Evolutionary conservation across 2,888 invertebrate genomes (phyloP).

Genomic region (Nomada ruficornis): DNA sequence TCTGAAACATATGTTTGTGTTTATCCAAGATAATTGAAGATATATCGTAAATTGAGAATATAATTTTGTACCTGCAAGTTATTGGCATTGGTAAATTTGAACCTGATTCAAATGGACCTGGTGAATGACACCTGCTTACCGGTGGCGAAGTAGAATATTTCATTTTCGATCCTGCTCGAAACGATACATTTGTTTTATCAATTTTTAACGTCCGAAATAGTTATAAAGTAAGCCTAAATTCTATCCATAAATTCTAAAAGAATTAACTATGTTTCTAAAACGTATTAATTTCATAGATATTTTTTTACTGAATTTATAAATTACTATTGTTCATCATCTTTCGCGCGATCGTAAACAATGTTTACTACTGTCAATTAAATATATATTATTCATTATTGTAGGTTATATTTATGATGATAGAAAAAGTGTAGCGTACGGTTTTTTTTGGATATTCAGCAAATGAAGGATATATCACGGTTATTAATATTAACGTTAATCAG

Average conservation of each 20-base stretch:
- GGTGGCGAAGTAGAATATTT: constrained; percentile 88
- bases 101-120: constrained; percentile 81
- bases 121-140: constrained; percentile 84
- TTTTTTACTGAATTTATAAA: not conserved
- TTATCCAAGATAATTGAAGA: constrained; percentile 72
- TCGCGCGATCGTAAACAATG: not conserved
- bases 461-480: not conserved
- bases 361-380: constrained; percentile 8
- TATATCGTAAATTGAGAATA: not conserved
- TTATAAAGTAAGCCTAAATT: constrained; percentile 9
- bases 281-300: not conserved
- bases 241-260: not conserved
- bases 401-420: constrained; percentile 50
- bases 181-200: not conserved
- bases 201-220: not conserved
- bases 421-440: not conserved
- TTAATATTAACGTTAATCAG: not conserved
- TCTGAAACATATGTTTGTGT: constrained; percentile 80
- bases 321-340: not conserved
- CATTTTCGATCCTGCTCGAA: constrained; percentile 81
- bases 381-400: constrained; percentile 18
- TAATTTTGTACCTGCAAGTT: constrained; percentile 76
- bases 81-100: constrained; percentile 89
- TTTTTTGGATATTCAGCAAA: not conserved
- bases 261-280: not conserved